Evolutionary conservation across 2,888 invertebrate genomes (phyloP).

Genomic region (Erpobdella octoculata): DNA sequence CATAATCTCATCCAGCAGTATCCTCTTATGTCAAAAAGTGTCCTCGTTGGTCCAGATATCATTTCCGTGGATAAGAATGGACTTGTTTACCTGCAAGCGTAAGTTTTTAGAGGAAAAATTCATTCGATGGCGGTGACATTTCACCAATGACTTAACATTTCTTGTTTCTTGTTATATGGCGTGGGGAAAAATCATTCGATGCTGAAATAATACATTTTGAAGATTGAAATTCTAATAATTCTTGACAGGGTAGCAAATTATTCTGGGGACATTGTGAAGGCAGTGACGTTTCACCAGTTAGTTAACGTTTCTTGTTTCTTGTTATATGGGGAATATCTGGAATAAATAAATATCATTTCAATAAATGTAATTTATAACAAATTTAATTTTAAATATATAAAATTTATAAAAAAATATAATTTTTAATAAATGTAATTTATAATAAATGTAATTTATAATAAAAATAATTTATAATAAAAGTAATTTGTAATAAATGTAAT

Average conservation of each 20-base stretch:
- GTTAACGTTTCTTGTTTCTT: no score
- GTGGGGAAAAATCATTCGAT: no score
- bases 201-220: neutral
- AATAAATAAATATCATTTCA: no score
- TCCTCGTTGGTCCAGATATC: slow-evolving; percentile 37
- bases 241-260: slow-evolving; percentile 28
- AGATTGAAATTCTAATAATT: neutral
- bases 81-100: slow-evolving; percentile 13
- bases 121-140: neutral
- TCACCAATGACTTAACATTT: neutral
- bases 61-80: slow-evolving; percentile 14
- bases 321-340: no score
- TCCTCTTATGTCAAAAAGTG: slow-evolving; percentile 27
- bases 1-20: slow-evolving; percentile 27
- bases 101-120: no score
- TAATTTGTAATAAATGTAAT: no score
- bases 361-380: no score
- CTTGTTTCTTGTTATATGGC: neutral
- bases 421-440: no score
- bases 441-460: no score
- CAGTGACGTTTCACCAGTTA: slow-evolving; percentile 34
- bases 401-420: no score
- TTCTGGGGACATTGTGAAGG: slow-evolving; percentile 28
- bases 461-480: no score
- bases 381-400: no score